phyloP scores from a whole-genome alignment of 2,797 vertebrate genomes.

The Hafferia zeledoni region DNA sequence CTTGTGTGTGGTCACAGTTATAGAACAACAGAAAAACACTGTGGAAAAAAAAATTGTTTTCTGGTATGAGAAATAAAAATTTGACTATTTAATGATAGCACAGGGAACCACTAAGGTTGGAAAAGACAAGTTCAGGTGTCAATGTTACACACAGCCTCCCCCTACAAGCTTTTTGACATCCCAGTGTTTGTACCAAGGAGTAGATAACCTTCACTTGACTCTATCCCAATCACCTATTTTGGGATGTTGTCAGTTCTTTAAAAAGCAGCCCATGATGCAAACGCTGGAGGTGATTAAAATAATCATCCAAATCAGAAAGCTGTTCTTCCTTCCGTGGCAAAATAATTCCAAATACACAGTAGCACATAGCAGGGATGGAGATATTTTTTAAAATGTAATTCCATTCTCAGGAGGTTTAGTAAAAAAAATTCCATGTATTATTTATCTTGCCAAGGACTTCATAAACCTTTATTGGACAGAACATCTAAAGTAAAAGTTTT shows the following conservation, averaged over 20 bases:
- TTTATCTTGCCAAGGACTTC: neutral
- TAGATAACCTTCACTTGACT: conserved; percentile 45
- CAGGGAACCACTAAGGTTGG: no score
- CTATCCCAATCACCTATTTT: neutral
- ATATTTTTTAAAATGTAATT: neutral
- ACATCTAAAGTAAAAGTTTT: neutral
- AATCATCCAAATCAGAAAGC: conserved; percentile 16
- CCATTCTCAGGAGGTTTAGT: neutral
- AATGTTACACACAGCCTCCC: neutral
- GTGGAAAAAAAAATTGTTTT: neutral
- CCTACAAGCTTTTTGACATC: neutral
- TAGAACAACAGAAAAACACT: neutral
- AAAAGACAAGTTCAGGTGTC: neutral
- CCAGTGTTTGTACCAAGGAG: neutral
- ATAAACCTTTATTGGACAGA: neutral
- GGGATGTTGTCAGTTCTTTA: neutral
- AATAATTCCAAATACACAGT: neutral
- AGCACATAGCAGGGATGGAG: neutral
- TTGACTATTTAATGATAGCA: neutral
- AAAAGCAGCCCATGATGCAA: conserved; percentile 1
- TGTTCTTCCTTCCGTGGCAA: neutral
- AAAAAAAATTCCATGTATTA: neutral
- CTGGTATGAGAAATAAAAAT: neutral
- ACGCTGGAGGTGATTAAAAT: conserved; percentile 31
- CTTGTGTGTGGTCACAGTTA: neutral